These are phyloP conservation scores for Gastrophryne carolinensis DNA, from an alignment of 2,797 vertebrate species.

Conservation along the genomic window DNA sequence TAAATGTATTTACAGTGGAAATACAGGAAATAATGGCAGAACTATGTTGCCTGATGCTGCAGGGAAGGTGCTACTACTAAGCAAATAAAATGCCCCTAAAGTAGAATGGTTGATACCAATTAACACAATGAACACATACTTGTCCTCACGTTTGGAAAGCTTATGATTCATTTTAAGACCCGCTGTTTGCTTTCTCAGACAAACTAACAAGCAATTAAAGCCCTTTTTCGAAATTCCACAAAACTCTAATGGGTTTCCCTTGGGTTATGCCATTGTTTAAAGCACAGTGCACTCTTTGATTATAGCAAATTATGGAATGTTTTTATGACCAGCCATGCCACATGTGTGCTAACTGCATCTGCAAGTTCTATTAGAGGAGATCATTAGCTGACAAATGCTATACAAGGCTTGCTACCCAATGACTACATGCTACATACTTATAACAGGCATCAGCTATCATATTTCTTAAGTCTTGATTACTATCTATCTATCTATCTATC, in stretches of 20 bases:
- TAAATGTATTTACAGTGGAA: background rate
- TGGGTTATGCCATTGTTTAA: slow-evolving; percentile 51
- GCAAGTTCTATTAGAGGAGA: slow-evolving; percentile 9
- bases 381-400: background rate
- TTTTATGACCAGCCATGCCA: slow-evolving; percentile 45
- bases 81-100: slow-evolving; percentile 50
- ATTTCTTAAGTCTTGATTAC: too few species aligned
- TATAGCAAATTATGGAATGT: slow-evolving; percentile 50
- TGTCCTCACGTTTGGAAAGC: slow-evolving; percentile 38
- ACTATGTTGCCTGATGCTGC: slow-evolving; percentile 42
- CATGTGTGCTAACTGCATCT: slow-evolving; percentile 33
- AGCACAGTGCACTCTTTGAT: slow-evolving; percentile 49
- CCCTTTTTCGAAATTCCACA: slow-evolving; percentile 41
- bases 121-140: slow-evolving; percentile 51
- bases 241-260: slow-evolving; percentile 47
- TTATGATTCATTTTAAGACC: slow-evolving; percentile 51
- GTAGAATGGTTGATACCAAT: slow-evolving; percentile 51
- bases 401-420: too few species aligned
- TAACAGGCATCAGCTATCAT: too few species aligned
- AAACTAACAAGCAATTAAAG: slow-evolving; percentile 54
- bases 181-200: slow-evolving; percentile 45
- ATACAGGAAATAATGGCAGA: slow-evolving; percentile 10
- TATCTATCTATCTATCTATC: too few species aligned
- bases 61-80: slow-evolving; percentile 46
- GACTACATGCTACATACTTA: too few species aligned